Evolutionary conservation across 2,888 invertebrate genomes (phyloP).

Genomic region (Mythimna loreyi): DNA sequence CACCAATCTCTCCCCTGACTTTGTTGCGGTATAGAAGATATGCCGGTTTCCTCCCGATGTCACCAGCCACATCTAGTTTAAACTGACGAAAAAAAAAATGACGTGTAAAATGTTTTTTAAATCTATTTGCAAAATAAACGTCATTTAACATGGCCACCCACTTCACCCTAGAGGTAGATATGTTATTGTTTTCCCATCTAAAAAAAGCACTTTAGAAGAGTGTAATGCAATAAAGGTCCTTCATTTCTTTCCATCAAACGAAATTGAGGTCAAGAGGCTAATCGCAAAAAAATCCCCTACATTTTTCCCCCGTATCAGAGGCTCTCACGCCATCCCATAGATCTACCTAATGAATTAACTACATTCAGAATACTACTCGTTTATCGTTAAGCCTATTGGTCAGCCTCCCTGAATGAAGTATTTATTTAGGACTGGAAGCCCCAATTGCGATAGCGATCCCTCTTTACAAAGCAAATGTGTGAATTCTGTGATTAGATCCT

Average conservation of each 20-base stretch:
- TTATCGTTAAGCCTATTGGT: slow-evolving; percentile 17
- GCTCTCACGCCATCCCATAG: neutral
- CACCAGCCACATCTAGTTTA: too few relatives aligned
- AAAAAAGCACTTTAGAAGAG: too few relatives aligned
- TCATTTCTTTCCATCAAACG: neutral
- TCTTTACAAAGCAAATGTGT: slow-evolving; percentile 37
- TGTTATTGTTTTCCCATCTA: too few relatives aligned
- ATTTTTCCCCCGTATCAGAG: neutral
- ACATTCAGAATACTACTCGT: neutral
- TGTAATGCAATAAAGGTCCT: neutral
- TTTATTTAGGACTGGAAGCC: slow-evolving; percentile 42
- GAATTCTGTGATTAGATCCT: slow-evolving; percentile 21
- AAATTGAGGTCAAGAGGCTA: neutral
- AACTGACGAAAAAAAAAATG: too few relatives aligned
- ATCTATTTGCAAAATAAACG: too few relatives aligned
- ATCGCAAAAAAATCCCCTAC: neutral
- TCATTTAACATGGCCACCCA: too few relatives aligned
- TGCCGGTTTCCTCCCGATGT: too few relatives aligned
- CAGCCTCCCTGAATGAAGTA: slow-evolving; percentile 12
- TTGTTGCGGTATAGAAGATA: too few relatives aligned
- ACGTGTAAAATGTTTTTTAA: too few relatives aligned
- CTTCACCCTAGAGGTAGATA: too few relatives aligned
- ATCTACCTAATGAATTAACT: neutral
- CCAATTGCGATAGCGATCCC: neutral
- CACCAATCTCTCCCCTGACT: too few relatives aligned